phyloP scores from a whole-genome alignment of 92 coral and sea anemone species.

The Phenganax subtilis region DNA sequence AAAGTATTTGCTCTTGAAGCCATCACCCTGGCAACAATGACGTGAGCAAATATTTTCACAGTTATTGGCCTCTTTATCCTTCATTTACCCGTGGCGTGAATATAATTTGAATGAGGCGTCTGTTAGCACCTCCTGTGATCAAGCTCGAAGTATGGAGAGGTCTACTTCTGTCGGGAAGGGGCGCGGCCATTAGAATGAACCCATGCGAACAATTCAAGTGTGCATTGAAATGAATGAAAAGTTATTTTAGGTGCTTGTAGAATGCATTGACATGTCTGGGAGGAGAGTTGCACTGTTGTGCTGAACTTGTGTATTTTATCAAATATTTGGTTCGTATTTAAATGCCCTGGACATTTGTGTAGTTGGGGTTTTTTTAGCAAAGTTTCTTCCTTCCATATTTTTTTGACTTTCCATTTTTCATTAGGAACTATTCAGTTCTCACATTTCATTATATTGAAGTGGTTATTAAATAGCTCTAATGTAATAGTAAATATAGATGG shows the following conservation, averaged over 20 bases:
- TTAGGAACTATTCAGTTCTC: too few species aligned
- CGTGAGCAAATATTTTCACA: constrained; percentile 42
- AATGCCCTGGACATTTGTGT: too few species aligned
- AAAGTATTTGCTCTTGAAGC: constrained; percentile 18
- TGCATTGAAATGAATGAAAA: neutral
- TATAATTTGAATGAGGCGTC: constrained; percentile 36
- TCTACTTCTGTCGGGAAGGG: constrained; percentile 25
- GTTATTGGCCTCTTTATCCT: constrained; percentile 38
- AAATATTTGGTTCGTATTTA: too few species aligned
- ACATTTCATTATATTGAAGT: too few species aligned
- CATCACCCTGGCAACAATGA: constrained; percentile 26
- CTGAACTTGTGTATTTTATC: too few species aligned
- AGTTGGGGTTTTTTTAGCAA: too few species aligned
- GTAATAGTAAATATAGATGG: too few species aligned
- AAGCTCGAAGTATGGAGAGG: constrained; percentile 23
- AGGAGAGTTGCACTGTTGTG: too few species aligned
- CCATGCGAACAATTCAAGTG: neutral
- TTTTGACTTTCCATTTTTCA: too few species aligned
- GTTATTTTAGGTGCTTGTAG: constrained; percentile 8
- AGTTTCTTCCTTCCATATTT: too few species aligned
- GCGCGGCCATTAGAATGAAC: constrained; percentile 20
- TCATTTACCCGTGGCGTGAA: constrained; percentile 46
- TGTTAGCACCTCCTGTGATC: constrained; percentile 29
- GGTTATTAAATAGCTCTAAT: too few species aligned
- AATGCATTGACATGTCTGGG: neutral